Base-by-base conservation (phyloP, 2,113 vertebrate species). In the Ornithorhynchus anatinus region DNA sequence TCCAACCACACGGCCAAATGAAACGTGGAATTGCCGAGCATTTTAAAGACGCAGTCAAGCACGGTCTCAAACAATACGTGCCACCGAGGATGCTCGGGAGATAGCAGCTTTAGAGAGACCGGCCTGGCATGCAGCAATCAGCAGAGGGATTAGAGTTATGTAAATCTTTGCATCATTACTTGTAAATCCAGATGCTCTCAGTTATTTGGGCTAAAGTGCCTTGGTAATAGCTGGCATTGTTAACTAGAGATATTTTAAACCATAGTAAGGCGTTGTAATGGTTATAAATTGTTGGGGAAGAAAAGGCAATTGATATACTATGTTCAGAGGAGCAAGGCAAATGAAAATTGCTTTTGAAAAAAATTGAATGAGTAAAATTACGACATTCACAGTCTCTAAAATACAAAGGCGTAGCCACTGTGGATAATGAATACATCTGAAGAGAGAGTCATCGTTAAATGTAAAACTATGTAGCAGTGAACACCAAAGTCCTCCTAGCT, bases 261-360 rank as follows among this genome's bases (percentile, higher is more conserved):
- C 77, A 53, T 27, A 58, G 8, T 54, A 71, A 52, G 57, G 50
- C 70, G 43, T 54, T 38, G 54, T 80, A 75, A 85, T 73, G 75
- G 47, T 69, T 82, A 86, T 66, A 72, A 79, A 86, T 79, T 77
- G 72, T 69, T 66, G 75, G 54, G 75, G 54, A 61, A 68, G 44
- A 65, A 59, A 62, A 59, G 70, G 72, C 57, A 79, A 77, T 69
- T 86, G 72, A 87, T 89, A 44, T 60, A 89, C 72, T 68, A 53
- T 83, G 72, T 77, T 61, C 64, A 56, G 44, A 81, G 83, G 17
- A 25, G 77, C 0, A 35, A 57, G 66, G 70, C n/a, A 59, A 29
- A 73, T 39, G 75, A 67, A 79, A 80, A 82, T 23, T 69, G 60
- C 57, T 52, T 84, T 58, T 60, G 45, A 81, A 60, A 65, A 63